Percentiles rank a stretch among this genome's conserved stretches.
Conservation (phyloP, 1,140 invertebrate species). For the Battus philenor region DNA sequence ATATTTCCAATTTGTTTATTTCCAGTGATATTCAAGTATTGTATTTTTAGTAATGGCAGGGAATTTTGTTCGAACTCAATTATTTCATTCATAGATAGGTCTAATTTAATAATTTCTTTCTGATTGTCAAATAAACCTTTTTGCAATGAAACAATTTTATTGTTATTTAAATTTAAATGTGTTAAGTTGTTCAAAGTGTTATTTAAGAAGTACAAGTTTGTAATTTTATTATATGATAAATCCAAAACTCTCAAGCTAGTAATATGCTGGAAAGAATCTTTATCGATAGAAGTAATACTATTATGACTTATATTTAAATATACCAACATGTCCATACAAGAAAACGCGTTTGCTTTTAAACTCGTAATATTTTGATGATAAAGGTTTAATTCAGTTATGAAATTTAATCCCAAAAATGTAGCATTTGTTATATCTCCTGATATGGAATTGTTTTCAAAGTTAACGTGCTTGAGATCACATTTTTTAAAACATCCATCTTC, state of each 20-base stretch:
- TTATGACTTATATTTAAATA: conserved; percentile 49
- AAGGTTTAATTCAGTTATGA: conserved; percentile 34
- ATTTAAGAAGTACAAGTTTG: conserved; percentile 35
- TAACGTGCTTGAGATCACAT: conserved; percentile 34
- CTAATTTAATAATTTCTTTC: conserved; percentile 33
- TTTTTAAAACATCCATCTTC: conserved; percentile 43
- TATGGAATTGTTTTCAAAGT: conserved; percentile 45
- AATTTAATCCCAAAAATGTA: conserved; percentile 38
- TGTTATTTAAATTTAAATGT: conserved; percentile 43
- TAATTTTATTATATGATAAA: conserved; percentile 44
- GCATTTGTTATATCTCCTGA: conserved; percentile 29
- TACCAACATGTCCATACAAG: conserved; percentile 25
- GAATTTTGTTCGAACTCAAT: conserved; percentile 33
- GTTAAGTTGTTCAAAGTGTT: conserved; percentile 34
- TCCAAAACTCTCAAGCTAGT: conserved; percentile 33
- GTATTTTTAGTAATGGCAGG: conserved; percentile 42
- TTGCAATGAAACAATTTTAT: conserved; percentile 31
- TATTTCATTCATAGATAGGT: conserved; percentile 49
- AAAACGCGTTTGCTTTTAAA: conserved; percentile 39
- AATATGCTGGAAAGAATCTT: conserved; percentile 29
- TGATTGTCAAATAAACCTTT: conserved; percentile 34
- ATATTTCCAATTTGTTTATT: conserved; percentile 38
- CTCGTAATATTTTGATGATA: conserved; percentile 37
- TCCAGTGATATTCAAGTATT: conserved; percentile 46
- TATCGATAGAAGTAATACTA: conserved; percentile 32